phyloP scores from a whole-genome alignment of 2,113 vertebrate genomes.

The Brienomyrus brachyistius region DNA sequence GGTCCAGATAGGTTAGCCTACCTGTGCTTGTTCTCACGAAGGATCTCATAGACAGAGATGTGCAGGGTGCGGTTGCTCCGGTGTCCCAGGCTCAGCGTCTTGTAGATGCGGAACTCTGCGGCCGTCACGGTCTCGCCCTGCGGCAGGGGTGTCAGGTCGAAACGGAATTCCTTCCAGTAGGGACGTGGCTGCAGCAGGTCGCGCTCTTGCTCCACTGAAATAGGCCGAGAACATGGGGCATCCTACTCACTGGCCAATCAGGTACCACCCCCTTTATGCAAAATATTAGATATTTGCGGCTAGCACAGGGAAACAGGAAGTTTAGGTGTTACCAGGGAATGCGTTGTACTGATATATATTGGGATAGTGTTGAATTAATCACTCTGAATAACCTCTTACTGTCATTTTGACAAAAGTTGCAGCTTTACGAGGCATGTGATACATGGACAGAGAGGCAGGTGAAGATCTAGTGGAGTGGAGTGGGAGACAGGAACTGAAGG shows the following conservation, averaged over 20 bases:
- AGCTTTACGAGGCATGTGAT: background rate
- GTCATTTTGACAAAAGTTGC: background rate
- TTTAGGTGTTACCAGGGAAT: background rate
- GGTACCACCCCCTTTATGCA: background rate
- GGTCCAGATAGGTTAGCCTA: constrained; percentile 27
- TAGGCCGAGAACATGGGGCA: background rate
- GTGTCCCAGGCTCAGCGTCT: constrained; percentile 61
- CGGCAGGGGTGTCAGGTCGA: constrained; percentile 86
- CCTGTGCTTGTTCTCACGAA: constrained; percentile 71
- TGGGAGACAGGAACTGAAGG: background rate
- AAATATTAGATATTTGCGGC: background rate
- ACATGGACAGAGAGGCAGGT: background rate
- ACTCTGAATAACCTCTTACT: background rate
- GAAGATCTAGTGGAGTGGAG: background rate
- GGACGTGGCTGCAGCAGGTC: constrained; percentile 73
- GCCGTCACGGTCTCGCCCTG: constrained; percentile 78
- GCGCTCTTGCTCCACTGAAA: constrained; percentile 79
- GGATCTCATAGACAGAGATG: constrained; percentile 80
- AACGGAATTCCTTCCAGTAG: constrained; percentile 92
- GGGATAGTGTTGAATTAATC: background rate
- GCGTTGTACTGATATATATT: background rate
- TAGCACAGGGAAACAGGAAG: background rate
- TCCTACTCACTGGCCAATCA: background rate
- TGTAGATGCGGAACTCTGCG: constrained; percentile 89
- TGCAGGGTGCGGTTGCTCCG: constrained; percentile 75